These are phyloP conservation scores for Echiichthys vipera DNA, from an alignment of 2,797 vertebrate species.

Conservation along the genomic window DNA sequence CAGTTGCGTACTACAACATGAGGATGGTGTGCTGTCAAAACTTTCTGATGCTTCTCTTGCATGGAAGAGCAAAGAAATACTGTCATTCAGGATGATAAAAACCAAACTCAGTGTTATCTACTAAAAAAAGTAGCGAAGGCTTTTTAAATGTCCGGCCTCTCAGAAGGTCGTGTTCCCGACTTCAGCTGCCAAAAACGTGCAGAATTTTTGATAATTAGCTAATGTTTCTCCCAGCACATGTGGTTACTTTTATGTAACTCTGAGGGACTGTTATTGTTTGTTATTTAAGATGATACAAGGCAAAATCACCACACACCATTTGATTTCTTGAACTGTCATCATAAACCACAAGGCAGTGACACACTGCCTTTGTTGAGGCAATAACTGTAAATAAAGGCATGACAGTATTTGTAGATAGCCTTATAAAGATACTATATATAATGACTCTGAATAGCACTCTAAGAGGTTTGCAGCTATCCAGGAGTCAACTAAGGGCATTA, in stretches of 20 bases:
- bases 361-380: conserved; percentile 64
- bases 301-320: conserved; percentile 28
- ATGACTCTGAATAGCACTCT: conserved; percentile 55
- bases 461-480: conserved; percentile 56
- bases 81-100: conserved; percentile 38
- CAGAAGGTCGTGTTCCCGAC: conserved; percentile 8
- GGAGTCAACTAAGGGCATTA: conserved; percentile 75
- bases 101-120: conserved; percentile 35
- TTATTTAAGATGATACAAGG: conserved; percentile 16
- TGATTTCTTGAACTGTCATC: conserved; percentile 53
- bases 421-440: conserved; percentile 64
- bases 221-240: conserved; percentile 29
- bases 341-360: conserved; percentile 41
- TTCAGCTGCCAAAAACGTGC: conserved; percentile 1
- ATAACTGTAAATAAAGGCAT: conserved; percentile 74
- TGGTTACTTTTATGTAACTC: conserved; percentile 27
- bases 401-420: conserved; percentile 70
- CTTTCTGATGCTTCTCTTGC: conserved; percentile 26
- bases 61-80: conserved; percentile 22
- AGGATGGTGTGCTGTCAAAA: conserved; percentile 12
- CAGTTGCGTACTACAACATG: conserved; percentile 10
- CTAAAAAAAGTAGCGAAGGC: not conserved
- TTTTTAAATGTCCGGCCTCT: conserved; percentile 36
- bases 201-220: conserved; percentile 30
- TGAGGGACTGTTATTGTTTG: conserved; percentile 28